A percentile compares a stretch with the other conserved stretches of the same genome.
phyloP scores from a whole-genome alignment of 2,113 vertebrate genomes.

The Oreotrochilus melanogaster region DNA sequence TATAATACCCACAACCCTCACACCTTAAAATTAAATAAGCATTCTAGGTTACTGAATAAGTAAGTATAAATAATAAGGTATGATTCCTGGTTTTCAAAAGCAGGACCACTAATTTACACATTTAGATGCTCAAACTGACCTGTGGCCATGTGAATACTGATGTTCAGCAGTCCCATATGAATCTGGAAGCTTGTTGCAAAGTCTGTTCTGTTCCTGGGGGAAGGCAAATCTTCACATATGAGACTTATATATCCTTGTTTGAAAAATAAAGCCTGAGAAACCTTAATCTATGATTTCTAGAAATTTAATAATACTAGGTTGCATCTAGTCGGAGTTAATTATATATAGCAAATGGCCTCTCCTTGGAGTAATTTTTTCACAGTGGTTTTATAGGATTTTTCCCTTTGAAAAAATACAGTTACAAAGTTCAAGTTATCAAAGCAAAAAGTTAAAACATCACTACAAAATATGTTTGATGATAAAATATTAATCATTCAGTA shows the following conservation, averaged over 20 bases:
- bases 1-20: background rate
- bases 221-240: background rate
- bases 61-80: background rate
- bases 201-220: background rate
- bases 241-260: background rate
- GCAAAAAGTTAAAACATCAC: constrained; percentile 71
- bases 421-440: constrained; percentile 73
- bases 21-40: background rate
- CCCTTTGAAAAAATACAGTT: constrained; percentile 16
- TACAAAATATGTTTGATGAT: constrained; percentile 73
- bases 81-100: background rate
- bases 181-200: background rate
- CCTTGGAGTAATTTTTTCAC: constrained; percentile 26
- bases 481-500: constrained; percentile 71
- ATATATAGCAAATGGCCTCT: background rate
- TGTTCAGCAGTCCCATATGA: background rate
- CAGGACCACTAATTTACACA: background rate
- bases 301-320: background rate
- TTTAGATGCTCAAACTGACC: background rate
- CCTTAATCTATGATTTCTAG: background rate
- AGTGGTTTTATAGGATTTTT: constrained; percentile 17
- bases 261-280: background rate
- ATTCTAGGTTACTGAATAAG: background rate
- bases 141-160: background rate
- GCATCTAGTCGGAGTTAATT: background rate